A percentile compares a stretch with the other conserved stretches of the same genome.
Conservation (phyloP, 2,113 vertebrate genomes). For the Percopsis transmontana region DNA sequence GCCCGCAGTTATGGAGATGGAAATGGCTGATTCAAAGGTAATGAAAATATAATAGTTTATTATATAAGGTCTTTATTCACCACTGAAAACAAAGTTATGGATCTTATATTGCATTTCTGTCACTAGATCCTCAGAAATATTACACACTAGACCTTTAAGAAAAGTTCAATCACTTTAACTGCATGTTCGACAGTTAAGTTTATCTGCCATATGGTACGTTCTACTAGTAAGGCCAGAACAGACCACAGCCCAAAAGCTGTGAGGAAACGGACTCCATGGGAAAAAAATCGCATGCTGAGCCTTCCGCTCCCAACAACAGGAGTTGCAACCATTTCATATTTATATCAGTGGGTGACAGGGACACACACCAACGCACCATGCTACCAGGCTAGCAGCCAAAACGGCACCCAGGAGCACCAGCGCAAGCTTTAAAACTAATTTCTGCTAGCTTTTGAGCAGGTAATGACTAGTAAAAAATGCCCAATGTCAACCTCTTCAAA, state of each 20-base stretch:
- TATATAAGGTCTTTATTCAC: too few relatives aligned
- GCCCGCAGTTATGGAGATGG: too few relatives aligned
- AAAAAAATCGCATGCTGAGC: background rate
- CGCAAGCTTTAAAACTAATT: conserved; percentile 32
- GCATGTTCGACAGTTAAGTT: too few relatives aligned
- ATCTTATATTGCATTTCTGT: too few relatives aligned
- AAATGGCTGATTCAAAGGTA: too few relatives aligned
- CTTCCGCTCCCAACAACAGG: background rate
- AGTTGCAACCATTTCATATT: background rate
- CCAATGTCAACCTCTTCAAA: conserved; percentile 36
- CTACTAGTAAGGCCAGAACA: background rate
- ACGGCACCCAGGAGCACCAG: conserved; percentile 7
- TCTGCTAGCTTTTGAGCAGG: conserved; percentile 11
- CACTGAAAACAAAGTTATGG: too few relatives aligned
- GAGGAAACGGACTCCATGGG: too few relatives aligned
- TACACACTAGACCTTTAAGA: too few relatives aligned
- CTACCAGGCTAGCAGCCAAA: background rate
- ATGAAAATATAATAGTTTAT: too few relatives aligned
- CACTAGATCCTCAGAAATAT: too few relatives aligned
- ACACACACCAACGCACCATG: background rate
- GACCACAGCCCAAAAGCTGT: background rate
- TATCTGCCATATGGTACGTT: too few relatives aligned
- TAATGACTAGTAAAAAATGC: conserved; percentile 36
- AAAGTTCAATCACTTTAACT: too few relatives aligned
- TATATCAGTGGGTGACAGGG: background rate